These are phyloP conservation scores for Proctacanthus coquilletti DNA, from an alignment of 1,140 invertebrate genomes.

Conservation along the genomic window DNA sequence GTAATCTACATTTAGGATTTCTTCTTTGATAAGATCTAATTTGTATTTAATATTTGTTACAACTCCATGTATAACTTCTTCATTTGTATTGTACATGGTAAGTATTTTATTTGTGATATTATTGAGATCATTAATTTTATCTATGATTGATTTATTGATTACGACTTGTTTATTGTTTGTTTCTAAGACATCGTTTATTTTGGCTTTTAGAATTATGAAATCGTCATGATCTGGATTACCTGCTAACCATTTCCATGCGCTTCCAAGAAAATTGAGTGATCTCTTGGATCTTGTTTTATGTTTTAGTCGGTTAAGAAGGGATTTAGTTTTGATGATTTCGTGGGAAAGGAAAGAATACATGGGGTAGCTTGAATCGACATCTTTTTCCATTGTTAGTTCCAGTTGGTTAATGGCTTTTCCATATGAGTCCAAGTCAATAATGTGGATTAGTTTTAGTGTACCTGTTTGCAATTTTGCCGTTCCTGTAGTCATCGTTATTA, in stretches of 20 bases:
- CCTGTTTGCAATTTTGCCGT: constrained; percentile 2
- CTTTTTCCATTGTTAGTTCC: not conserved
- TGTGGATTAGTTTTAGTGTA: constrained; percentile 4
- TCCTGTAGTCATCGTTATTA: constrained; percentile 1
- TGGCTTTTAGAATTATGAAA: not conserved
- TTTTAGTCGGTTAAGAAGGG: not conserved
- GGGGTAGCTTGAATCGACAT: not conserved
- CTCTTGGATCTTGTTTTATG: not conserved
- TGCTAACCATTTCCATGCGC: not conserved
- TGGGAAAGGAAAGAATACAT: not conserved
- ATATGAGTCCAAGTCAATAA: not conserved
- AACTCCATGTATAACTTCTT: too few relatives aligned
- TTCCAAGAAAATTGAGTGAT: not conserved
- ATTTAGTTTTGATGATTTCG: not conserved
- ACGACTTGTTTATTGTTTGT: too few relatives aligned
- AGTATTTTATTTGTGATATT: too few relatives aligned
- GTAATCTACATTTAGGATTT: constrained; percentile 5
- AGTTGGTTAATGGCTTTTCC: not conserved
- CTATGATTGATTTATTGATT: too few relatives aligned
- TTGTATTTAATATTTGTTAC: not conserved
- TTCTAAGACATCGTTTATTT: constrained; percentile 3
- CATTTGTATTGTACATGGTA: too few relatives aligned
- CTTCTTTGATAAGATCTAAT: constrained; percentile 4
- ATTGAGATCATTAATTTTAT: too few relatives aligned
- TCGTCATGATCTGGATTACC: not conserved